Conservation (phyloP, 2,113 vertebrate species). For the Tupaia tana region DNA sequence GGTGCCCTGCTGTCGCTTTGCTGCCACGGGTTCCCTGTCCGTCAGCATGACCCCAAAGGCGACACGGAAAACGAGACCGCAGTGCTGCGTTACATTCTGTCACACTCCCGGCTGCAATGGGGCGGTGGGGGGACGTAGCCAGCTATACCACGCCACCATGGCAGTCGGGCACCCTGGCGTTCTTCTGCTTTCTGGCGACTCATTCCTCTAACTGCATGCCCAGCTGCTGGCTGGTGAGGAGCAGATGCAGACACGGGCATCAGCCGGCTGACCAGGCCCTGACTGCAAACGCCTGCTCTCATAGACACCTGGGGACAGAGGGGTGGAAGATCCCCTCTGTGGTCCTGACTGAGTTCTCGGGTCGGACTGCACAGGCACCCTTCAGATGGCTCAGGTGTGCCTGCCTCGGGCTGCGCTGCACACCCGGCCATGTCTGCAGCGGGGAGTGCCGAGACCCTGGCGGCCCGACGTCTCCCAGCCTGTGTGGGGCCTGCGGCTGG, state of each 20-base stretch:
- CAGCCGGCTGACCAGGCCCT: background rate
- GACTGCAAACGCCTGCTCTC: background rate
- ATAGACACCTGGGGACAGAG: background rate
- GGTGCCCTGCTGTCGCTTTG: too few species aligned
- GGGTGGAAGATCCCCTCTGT: too few species aligned
- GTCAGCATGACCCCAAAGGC: background rate
- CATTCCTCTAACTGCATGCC: background rate
- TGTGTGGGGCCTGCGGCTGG: too few species aligned
- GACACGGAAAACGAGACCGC: too few species aligned
- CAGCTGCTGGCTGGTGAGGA: background rate
- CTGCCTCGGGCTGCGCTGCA: background rate
- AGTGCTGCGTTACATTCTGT: too few species aligned
- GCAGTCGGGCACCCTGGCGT: background rate
- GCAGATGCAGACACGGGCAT: fast-evolving
- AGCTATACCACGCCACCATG: background rate
- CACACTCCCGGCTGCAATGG: fast-evolving
- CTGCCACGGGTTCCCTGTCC: too few species aligned
- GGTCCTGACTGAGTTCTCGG: background rate
- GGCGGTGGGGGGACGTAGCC: background rate
- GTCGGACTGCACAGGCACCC: background rate
- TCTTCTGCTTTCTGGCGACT: background rate
- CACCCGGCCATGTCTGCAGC: too few species aligned
- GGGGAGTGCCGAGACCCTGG: too few species aligned
- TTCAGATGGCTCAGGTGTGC: fast-evolving
- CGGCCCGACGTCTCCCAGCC: too few species aligned